Evolutionary conservation across 2,888 invertebrate genomes (phyloP), one percentile per base, ranked within the genome.

Genomic region (Asteroscopus sphinx): DNA sequence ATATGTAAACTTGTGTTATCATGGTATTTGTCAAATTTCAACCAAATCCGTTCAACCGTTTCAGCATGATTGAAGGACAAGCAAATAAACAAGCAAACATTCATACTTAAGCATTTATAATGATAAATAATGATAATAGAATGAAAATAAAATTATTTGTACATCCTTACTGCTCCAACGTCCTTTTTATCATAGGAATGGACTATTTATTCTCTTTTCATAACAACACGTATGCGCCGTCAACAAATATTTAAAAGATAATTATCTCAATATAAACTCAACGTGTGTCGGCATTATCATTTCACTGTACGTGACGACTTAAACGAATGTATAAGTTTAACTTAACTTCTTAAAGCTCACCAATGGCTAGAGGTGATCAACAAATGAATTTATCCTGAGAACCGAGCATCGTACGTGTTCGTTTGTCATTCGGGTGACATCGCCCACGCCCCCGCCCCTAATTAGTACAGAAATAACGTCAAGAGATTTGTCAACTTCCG

Each of bases 401-500:
- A 74, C 68, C 8, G 44, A 44, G 55, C 40, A 15, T 73, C 75
- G 68, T 80, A 73, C 76, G 77, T 77, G 82, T 83, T 73, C 82
- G 83, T 86, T 83, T 87, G 87, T 89, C 88, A 88, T 76, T 79
- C 78, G 77, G 80, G 78, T 81, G 85, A 84, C 82, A 71, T 76
- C 86, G 83, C 88, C 87, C 85, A 88, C 90, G 84, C 86, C 85
- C 80, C 81, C 79, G 79, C 80, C 81, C 87, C 93, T 93, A 93
- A 94, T 94, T 94, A 93, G 93, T 92, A 91, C 93, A 89, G 86
- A 91, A 94, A 94, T 94, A 93, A 92, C 91, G 82, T 79, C 67
- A 68, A 77, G 80, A 87, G 87, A 93, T 94, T 93, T 93, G 93
- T 94, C 93, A 93, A 93, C 92, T 93, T 93, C 92, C 91, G 86